Base-by-base conservation (phyloP, 2,113 vertebrate genomes). In the Okapia johnstoni region DNA sequence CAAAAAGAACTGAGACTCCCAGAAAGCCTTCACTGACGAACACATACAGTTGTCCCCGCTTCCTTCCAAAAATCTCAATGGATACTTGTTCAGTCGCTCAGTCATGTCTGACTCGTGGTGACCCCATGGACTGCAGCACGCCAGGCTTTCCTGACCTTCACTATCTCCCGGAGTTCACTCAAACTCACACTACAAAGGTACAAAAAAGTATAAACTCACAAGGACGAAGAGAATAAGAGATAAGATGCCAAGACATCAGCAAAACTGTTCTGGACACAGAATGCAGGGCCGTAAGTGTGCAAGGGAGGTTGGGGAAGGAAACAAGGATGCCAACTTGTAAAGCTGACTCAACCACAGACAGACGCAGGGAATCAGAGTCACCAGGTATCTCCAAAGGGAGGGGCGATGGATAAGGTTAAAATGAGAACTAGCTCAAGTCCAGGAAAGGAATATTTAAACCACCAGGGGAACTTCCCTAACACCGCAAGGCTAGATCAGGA, bases 31-130 rank as follows among this genome's bases (percentile, higher is more conserved):
- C 55, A 89, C 4, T 7, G 21, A 36, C 6, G 30, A 89, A 88
- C 28, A 36, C 9, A 36, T 7, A 11, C 28, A 46, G 40, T 66
- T 77, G 87, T 33, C 50, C 70, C 54, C 46, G n/a, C 26, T 80
- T 91, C 52, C 26, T 85, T 83, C 55, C 48, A 60, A 94, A 87
- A 28, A 12, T 70, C 52, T 54, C 58, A 73, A 26, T 50, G 43
- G 83, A 76, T 7, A 25, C 36, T 43, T 26, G 70, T 76, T 76
- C 36, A 26, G 6, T 76, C 1, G 2, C 70, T 76, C 36, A 76
- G 40, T 43, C 70, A 15, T 43, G 23, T 13, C 5, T 3, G 0
- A 26, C 40, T 43, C 36, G 1, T 15, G 12, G 6, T 0, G 23
- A 76, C 70, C 70, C 70, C 70, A 76, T 0, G 3, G 6, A 76